These are phyloP conservation scores for Halocaridina rubra DNA, from an alignment of 2,888 invertebrate species.

Conservation along the genomic window DNA sequence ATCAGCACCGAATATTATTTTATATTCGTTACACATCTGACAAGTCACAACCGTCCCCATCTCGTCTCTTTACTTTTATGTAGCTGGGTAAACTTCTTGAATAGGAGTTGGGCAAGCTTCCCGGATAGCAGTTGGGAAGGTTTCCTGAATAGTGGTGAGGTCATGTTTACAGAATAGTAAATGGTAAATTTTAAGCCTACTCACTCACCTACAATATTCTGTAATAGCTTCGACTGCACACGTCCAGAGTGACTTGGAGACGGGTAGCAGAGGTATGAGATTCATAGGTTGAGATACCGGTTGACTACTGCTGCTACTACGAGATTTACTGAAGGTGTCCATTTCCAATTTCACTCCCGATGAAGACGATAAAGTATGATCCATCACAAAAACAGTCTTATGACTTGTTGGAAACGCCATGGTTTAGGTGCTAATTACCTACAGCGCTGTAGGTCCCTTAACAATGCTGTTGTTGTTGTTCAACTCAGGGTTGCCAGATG, in stretches of 20 bases:
- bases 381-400: slow-evolving; percentile 95
- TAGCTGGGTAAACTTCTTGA: too few relatives aligned
- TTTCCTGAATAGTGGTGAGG: too few relatives aligned
- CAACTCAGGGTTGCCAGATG: too few relatives aligned
- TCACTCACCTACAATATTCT: slow-evolving; percentile 85
- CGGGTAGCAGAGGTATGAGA: slow-evolving; percentile 81
- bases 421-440: neutral
- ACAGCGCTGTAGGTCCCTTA: too few relatives aligned
- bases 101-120: too few relatives aligned
- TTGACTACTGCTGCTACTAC: slow-evolving; percentile 66
- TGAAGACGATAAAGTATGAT: slow-evolving; percentile 91
- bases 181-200: neutral
- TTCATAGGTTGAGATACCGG: slow-evolving; percentile 20
- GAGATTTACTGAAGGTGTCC: slow-evolving; percentile 78
- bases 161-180: too few relatives aligned
- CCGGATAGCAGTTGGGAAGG: too few relatives aligned
- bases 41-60: too few relatives aligned
- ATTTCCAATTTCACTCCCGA: slow-evolving; percentile 86
- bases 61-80: too few relatives aligned
- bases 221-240: slow-evolving; percentile 94
- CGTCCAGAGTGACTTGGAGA: slow-evolving; percentile 95
- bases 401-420: slow-evolving; percentile 82
- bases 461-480: too few relatives aligned
- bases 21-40: too few relatives aligned
- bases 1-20: too few relatives aligned